Conservation (phyloP, 1,140 invertebrate genomes). For the Protaetia brevitarsis region DNA sequence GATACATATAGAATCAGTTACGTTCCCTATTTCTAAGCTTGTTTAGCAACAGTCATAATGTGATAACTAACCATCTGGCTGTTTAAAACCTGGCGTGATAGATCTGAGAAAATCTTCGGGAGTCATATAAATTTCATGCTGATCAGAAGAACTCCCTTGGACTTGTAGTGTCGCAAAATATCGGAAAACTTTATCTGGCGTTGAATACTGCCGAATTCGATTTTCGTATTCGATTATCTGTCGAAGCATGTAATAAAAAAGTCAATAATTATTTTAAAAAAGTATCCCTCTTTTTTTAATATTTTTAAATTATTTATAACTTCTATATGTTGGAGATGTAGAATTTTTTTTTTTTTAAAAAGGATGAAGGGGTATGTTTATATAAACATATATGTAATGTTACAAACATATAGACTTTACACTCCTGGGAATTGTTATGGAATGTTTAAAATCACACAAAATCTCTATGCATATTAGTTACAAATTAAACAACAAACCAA, state of each 20-base stretch:
- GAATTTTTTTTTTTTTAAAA: not conserved
- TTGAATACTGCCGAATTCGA: conserved; percentile 95
- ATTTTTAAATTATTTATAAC: not conserved
- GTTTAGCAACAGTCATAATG: not conserved
- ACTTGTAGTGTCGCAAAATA: conserved; percentile 99
- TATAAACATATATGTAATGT: too few species aligned
- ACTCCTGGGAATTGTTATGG: not conserved
- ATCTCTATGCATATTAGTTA: not conserved
- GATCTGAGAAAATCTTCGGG: conserved; percentile 98
- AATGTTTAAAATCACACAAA: not conserved
- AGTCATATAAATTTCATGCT: conserved; percentile 97
- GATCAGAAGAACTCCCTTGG: conserved; percentile 67
- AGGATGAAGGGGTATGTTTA: too few species aligned
- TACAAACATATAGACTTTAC: too few species aligned
- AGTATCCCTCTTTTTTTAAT: not conserved
- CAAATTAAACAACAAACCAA: not conserved
- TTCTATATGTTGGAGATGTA: not conserved
- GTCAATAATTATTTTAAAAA: conserved; percentile 9
- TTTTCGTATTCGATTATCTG: conserved; percentile 99
- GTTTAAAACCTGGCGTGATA: conserved; percentile 96
- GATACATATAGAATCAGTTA: too few species aligned
- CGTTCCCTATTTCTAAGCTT: too few species aligned
- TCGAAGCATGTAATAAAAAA: conserved; percentile 32
- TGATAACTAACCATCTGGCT: conserved; percentile 85
- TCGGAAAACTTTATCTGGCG: conserved; percentile 98